Base-by-base conservation (phyloP, 1,140 invertebrate species). In the Sitobion miscanthi region DNA sequence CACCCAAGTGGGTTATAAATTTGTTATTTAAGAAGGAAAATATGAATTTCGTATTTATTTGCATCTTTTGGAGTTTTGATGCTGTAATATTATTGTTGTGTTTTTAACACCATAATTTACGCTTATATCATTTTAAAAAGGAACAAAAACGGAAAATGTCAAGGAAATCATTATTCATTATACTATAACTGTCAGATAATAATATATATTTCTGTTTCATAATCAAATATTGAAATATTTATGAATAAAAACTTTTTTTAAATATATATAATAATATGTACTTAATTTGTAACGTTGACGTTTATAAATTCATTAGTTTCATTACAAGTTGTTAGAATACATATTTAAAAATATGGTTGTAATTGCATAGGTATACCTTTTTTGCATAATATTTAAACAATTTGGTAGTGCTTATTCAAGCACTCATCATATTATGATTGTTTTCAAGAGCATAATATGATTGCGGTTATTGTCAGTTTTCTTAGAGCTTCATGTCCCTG, bases 1-100 rank as follows among this genome's bases (percentile, higher is more conserved):
- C 62, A 77, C 62, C 62, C 62, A 77, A n/a, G 62, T 77, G 62
- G 62, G 62, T 77, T n/a, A 77, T 77, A 77, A 77, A 77, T 77
- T 77, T 8, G 62, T 1, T 77, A 77, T 17, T 17, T 14, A 77
- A 77, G 62, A n/a, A n/a, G 62, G n/a, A 77, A 77, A 77, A 69
- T 69, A 69, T 4, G 62, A 69, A n/a, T 77, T 77, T 77, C 17
- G 14, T n/a, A 23, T 25, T 57, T 25, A 25, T 62, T 25, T 62
- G 30, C 11, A 69, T 69, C 30, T n/a, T 69, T 14, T 3, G 11
- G 11, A 14, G 62, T 69, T 69, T 69, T 69, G 3, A 69, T 14
- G 62, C 4, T 69, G 30, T n/a, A 23, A 57, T n/a, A n/a, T 69
- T n/a, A 30, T n/a, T 69, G n/a, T 69, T 69, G 14, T 17, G 14